A percentile compares a stretch with the other conserved stretches of the same genome.
Conservation (phyloP, 2,113 vertebrate species). For the Tragelaphus imberbis region DNA sequence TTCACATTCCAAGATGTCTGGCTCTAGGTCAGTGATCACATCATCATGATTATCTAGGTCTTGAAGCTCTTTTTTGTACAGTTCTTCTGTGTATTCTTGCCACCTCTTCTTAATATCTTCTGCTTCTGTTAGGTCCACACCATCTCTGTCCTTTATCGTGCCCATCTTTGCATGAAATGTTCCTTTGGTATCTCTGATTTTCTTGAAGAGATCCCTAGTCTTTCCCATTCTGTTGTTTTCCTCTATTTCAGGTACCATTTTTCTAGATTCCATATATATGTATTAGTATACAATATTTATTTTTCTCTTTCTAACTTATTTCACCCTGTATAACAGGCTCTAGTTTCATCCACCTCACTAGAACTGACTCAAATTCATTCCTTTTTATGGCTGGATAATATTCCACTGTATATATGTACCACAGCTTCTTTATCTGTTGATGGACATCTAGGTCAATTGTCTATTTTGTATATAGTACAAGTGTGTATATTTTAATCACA, state of each 20-base stretch:
- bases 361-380: neutral
- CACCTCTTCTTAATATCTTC: too few relatives aligned
- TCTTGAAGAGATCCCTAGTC: too few relatives aligned
- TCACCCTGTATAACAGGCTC: neutral
- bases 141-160: too few relatives aligned
- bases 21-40: too few relatives aligned
- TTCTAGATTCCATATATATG: neutral
- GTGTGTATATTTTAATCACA: neutral
- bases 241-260: neutral
- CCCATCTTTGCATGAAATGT: too few relatives aligned
- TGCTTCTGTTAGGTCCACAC: too few relatives aligned
- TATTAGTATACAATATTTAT: neutral
- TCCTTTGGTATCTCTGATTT: too few relatives aligned
- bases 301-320: neutral
- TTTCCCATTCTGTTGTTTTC: too few relatives aligned
- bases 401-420: neutral
- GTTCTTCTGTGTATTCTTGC: too few relatives aligned
- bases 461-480: neutral
- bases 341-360: neutral
- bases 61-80: too few relatives aligned
- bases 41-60: too few relatives aligned
- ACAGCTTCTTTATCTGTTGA: neutral
- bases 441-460: neutral
- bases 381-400: neutral
- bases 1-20: too few relatives aligned